Conservation (phyloP, 2,113 vertebrate species). For the Ptilonorhynchus violaceus region DNA sequence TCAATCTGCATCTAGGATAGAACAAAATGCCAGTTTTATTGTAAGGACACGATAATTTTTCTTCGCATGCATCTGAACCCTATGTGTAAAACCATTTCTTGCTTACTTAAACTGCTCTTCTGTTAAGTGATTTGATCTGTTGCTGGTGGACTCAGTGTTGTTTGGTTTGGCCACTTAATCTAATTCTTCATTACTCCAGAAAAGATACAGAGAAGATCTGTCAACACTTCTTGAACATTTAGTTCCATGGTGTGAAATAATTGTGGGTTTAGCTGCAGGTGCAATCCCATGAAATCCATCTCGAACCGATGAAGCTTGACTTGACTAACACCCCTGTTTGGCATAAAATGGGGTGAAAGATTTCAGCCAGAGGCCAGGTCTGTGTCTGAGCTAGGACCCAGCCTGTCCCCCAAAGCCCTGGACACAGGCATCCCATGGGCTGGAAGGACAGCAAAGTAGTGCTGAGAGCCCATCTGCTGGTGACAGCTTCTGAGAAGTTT, state of each 20-base stretch:
- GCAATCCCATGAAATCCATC: neutral
- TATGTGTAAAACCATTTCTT: neutral
- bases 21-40: slow-evolving; percentile 41
- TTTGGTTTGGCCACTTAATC: neutral
- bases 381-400: neutral
- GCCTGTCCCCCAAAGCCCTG: neutral
- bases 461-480: neutral
- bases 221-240: neutral
- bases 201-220: neutral
- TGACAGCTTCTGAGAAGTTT: neutral
- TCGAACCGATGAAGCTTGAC: neutral
- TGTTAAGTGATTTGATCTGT: neutral
- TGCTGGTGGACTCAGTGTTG: neutral
- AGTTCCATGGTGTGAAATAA: neutral
- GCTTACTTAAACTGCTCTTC: neutral
- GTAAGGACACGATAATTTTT: neutral
- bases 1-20: slow-evolving; percentile 91
- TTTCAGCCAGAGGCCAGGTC: neutral
- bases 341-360: neutral
- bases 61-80: neutral
- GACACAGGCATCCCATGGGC: neutral
- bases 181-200: neutral
- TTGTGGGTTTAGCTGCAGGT: neutral
- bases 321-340: neutral
- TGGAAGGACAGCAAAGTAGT: neutral